A percentile compares a stretch with the other conserved stretches of the same genome.
Evolutionary conservation across 23 tunicate species (phyloP).

Genomic region (Clavelina lepadiformis): DNA sequence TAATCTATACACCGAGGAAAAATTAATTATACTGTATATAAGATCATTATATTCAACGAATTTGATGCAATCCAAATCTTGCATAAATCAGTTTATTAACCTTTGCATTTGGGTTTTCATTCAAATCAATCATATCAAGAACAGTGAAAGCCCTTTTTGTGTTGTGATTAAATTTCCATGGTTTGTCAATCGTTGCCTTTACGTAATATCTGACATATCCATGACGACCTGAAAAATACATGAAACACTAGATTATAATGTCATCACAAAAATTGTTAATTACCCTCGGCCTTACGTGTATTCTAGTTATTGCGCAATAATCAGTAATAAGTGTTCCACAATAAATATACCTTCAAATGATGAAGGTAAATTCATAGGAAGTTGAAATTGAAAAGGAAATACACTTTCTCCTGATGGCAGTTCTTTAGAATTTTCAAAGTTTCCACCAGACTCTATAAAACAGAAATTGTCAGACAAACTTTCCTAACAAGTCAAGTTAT

Average conservation of each 20-base stretch:
- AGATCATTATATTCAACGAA: too few relatives aligned
- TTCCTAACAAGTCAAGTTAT: too few relatives aligned
- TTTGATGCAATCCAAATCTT: too few relatives aligned
- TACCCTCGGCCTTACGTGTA: too few relatives aligned
- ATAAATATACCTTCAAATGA: slow-evolving; percentile 53
- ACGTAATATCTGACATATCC: slow-evolving; percentile 18
- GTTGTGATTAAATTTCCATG: slow-evolving; percentile 40
- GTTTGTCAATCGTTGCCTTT: slow-evolving; percentile 19
- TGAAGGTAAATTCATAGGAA: slow-evolving; percentile 47
- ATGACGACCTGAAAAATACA: slow-evolving; percentile 2
- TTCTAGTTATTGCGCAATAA: too few relatives aligned
- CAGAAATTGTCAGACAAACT: too few relatives aligned
- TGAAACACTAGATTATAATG: neutral
- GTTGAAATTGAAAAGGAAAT: slow-evolving; percentile 60
- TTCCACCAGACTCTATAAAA: slow-evolving; percentile 13
- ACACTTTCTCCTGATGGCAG: slow-evolving; percentile 39
- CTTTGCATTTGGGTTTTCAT: slow-evolving; percentile 20
- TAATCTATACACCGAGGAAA: too few relatives aligned
- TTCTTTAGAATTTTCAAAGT: slow-evolving; percentile 2
- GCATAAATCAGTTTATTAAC: neutral
- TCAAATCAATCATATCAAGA: slow-evolving; percentile 19
- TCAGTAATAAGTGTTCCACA: too few relatives aligned
- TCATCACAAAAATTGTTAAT: neutral
- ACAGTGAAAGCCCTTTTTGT: slow-evolving; percentile 33
- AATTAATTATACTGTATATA: too few relatives aligned